phyloP scores from a whole-genome alignment of 2,888 invertebrate genomes.

The Orthosia incerta region DNA sequence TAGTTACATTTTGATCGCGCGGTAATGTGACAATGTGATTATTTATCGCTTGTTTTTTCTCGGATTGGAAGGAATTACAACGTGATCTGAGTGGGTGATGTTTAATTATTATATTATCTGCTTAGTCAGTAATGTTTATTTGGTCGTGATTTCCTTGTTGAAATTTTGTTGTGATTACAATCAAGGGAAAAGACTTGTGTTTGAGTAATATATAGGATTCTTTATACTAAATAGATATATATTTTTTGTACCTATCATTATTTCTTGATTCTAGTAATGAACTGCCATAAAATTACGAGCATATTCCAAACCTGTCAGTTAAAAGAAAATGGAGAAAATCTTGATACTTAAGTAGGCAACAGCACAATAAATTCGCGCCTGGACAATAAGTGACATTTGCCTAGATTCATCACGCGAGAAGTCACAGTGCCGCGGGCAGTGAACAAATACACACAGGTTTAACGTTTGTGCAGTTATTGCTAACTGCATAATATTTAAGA shows the following conservation, averaged over 20 bases:
- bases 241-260: neutral
- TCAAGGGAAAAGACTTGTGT: too few species aligned
- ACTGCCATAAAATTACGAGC: neutral
- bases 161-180: neutral
- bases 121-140: constrained; percentile 10
- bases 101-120: constrained; percentile 40
- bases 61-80: constrained; percentile 13
- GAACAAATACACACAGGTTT: constrained; percentile 57
- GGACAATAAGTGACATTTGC: constrained; percentile 80
- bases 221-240: too few species aligned
- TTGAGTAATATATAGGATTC: too few species aligned
- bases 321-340: constrained; percentile 13
- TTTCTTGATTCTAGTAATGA: neutral
- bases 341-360: constrained; percentile 28
- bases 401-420: constrained; percentile 80
- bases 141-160: constrained; percentile 1
- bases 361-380: constrained; percentile 68
- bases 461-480: constrained; percentile 22
- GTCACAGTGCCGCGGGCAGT: constrained; percentile 75
- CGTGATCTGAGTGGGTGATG: constrained; percentile 34
- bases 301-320: neutral
- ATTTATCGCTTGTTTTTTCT: constrained; percentile 54
- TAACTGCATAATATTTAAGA: neutral
- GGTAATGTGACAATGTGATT: constrained; percentile 58
- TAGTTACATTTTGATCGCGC: constrained; percentile 61